Percentiles rank a stretch among this genome's conserved stretches.
Conservation (phyloP, 1,140 invertebrate species). For the Zaprionus davidi region DNA sequence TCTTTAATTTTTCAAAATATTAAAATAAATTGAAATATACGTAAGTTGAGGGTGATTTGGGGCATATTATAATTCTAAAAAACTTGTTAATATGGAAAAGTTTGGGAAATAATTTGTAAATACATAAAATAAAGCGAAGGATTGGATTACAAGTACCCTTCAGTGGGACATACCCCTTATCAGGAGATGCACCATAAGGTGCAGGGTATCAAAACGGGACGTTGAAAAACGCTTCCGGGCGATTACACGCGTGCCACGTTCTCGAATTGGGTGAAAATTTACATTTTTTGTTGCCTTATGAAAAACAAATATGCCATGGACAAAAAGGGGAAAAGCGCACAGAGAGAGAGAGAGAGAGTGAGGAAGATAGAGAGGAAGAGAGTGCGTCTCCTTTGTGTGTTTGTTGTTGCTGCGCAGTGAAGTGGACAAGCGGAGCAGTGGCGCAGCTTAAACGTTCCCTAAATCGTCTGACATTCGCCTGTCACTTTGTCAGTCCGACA, state of each 20-base stretch:
- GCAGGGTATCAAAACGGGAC: neutral
- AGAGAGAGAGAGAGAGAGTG: neutral
- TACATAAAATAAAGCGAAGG: too few species aligned
- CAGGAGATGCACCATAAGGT: neutral
- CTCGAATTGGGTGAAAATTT: constrained; percentile 78
- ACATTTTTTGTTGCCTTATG: constrained; percentile 71
- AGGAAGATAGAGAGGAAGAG: neutral
- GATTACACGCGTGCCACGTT: constrained; percentile 75
- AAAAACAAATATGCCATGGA: constrained; percentile 64
- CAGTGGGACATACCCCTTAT: neutral
- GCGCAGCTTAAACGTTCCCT: constrained; percentile 71
- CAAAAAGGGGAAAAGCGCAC: constrained; percentile 38
- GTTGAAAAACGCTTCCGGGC: constrained; percentile 65
- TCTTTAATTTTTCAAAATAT: too few species aligned
- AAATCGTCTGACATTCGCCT: constrained; percentile 79
- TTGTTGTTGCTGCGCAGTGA: constrained; percentile 72
- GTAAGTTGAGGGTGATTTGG: too few species aligned
- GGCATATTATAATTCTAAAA: too few species aligned
- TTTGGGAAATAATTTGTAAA: too few species aligned
- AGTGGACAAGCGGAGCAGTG: constrained; percentile 67
- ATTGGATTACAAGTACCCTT: too few species aligned
- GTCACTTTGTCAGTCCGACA: constrained; percentile 66
- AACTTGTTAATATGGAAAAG: too few species aligned
- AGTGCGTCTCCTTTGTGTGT: constrained; percentile 33
- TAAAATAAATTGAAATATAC: too few species aligned